Evolutionary conservation across 1,140 invertebrate species (phyloP).

Genomic region (Drosophila novamexicana): DNA sequence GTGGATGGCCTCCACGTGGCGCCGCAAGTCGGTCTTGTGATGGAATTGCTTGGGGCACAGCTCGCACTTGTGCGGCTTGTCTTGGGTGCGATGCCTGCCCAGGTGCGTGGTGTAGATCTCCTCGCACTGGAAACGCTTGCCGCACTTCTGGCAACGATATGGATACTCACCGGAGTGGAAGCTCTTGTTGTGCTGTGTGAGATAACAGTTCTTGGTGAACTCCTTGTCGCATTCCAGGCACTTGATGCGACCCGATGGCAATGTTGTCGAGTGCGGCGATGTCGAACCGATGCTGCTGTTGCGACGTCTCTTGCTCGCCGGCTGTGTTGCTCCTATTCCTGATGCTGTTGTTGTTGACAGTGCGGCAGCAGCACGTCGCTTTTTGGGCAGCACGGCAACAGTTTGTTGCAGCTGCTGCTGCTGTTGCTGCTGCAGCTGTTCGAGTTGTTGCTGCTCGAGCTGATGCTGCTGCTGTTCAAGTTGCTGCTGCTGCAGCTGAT

Average conservation of each 20-base stretch:
- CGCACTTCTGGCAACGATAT: constrained; percentile 93
- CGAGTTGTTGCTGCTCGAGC: constrained; percentile 16
- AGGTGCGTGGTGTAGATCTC: constrained; percentile 89
- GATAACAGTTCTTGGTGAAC: constrained; percentile 94
- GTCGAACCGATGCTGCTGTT: constrained; percentile 62
- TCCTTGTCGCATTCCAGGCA: constrained; percentile 93
- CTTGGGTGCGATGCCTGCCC: constrained; percentile 89
- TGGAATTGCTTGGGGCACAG: constrained; percentile 94
- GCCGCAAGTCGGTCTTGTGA: constrained; percentile 95
- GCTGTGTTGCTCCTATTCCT: constrained; percentile 8
- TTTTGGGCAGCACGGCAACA: constrained; percentile 35
- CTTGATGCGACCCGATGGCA: constrained; percentile 86
- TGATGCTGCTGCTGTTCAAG: constrained; percentile 31
- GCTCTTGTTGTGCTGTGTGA: constrained; percentile 95
- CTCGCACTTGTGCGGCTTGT: constrained; percentile 95
- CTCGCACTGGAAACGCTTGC: constrained; percentile 91
- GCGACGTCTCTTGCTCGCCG: constrained; percentile 55
- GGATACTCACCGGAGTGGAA: constrained; percentile 94
- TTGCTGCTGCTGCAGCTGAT: constrained; percentile 50
- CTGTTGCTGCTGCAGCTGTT: constrained; percentile 18
- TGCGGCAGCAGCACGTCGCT: constrained; percentile 25
- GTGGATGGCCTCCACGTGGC: constrained; percentile 93
- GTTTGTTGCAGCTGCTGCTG: constrained; percentile 22
- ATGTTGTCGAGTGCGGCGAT: constrained; percentile 72
- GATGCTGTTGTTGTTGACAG: constrained; percentile 12